phyloP scores from a whole-genome alignment of 2,113 vertebrate species.

The Gila orcuttii region DNA sequence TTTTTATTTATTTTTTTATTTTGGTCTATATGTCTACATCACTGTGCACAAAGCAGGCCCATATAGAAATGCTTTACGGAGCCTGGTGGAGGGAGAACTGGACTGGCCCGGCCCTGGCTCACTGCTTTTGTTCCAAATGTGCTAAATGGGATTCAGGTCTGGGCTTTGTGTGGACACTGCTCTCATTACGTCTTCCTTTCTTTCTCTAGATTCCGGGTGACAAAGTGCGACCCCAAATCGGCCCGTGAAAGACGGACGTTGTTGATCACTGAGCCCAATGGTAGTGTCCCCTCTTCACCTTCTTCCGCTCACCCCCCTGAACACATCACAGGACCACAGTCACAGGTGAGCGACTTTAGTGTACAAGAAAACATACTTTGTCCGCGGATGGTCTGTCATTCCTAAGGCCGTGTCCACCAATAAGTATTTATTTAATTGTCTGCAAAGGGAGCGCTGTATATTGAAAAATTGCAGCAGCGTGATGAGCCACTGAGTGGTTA shows the following conservation, averaged over 20 bases:
- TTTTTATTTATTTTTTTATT: too few species aligned
- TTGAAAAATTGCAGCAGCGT: too few species aligned
- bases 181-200: background rate
- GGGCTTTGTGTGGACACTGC: background rate
- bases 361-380: background rate
- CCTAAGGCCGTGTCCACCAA: background rate
- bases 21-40: too few species aligned
- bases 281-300: conserved; percentile 75
- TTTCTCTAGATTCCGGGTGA: conserved; percentile 87
- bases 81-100: too few species aligned
- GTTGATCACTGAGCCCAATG: conserved; percentile 74
- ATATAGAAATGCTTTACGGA: too few species aligned
- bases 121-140: too few species aligned
- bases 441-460: too few species aligned
- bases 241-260: conserved; percentile 82
- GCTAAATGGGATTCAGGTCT: too few species aligned
- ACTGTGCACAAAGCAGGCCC: too few species aligned
- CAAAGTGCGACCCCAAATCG: conserved; percentile 86
- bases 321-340: conserved; percentile 69
- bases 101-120: too few species aligned
- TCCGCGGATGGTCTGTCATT: background rate
- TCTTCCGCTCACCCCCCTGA: conserved; percentile 59
- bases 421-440: too few species aligned
- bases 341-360: conserved; percentile 66
- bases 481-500: too few species aligned